Conservation (phyloP, 2,888 invertebrate genomes). For the Drosophila glabriapex region DNA sequence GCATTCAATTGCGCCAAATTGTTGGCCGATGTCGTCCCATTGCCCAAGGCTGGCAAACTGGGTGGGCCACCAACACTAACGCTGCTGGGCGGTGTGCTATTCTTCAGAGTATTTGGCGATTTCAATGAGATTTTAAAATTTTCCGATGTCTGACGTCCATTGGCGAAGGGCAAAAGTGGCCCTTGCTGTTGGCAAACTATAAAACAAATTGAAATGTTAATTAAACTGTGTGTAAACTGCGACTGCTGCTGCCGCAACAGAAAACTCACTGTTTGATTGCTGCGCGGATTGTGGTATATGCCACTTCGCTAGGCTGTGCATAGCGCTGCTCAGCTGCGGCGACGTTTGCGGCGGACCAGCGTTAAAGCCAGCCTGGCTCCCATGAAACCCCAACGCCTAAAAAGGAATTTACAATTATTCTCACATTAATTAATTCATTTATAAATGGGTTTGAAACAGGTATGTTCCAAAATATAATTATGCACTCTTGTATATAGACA, state of each 20-base stretch:
- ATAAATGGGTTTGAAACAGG: neutral
- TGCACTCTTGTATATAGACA: neutral
- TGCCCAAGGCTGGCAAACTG: constrained; percentile 49
- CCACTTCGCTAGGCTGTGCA: constrained; percentile 88
- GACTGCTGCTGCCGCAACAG: neutral
- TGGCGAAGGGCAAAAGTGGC: constrained; percentile 84
- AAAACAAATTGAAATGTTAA: constrained; percentile 13
- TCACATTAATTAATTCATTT: neutral
- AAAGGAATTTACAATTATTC: neutral
- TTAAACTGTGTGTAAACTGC: neutral
- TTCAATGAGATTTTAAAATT: constrained; percentile 86
- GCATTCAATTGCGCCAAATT: constrained; percentile 71
- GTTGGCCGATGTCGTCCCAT: constrained; percentile 59
- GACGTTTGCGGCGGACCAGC: constrained; percentile 86
- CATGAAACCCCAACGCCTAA: constrained; percentile 85
- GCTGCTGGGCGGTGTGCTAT: constrained; percentile 82
- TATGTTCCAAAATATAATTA: neutral
- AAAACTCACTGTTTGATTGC: constrained; percentile 85
- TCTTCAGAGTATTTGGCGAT: constrained; percentile 85
- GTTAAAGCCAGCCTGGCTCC: constrained; percentile 86
- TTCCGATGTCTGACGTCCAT: constrained; percentile 85
- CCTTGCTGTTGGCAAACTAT: constrained; percentile 84
- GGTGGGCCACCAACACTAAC: constrained; percentile 55
- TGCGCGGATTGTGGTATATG: constrained; percentile 88
- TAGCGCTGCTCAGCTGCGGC: constrained; percentile 82